Conservation (phyloP, 2,113 vertebrate species). For the Callocephalon fimbriatum region DNA sequence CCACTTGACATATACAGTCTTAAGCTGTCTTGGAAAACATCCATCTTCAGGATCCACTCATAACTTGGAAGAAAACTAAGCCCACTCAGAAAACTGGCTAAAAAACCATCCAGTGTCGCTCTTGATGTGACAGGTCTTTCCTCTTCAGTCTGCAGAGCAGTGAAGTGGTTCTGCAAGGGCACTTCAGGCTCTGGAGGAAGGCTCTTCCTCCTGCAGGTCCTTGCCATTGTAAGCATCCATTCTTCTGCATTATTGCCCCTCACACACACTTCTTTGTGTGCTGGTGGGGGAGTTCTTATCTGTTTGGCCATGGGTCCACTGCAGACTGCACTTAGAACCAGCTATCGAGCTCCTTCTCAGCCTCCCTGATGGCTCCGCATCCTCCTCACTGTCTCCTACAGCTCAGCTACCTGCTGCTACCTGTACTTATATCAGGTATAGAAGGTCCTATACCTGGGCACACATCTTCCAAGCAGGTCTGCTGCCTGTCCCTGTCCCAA, state of each 20-base stretch:
- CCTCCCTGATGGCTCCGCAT: neutral
- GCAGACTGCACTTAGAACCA: neutral
- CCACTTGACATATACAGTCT: neutral
- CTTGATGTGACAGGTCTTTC: neutral
- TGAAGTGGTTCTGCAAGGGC: neutral
- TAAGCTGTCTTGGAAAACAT: neutral
- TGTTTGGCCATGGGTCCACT: neutral
- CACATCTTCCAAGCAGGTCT: neutral
- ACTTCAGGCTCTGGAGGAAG: neutral
- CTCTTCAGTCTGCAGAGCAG: neutral
- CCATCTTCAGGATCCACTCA: neutral
- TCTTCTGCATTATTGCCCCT: neutral
- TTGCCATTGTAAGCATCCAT: neutral
- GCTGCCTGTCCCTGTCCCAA: neutral
- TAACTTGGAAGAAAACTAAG: neutral
- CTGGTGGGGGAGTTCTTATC: neutral
- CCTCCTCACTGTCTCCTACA: neutral
- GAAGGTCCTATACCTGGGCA: neutral
- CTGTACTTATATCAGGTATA: neutral
- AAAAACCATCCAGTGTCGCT: neutral
- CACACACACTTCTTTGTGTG: neutral
- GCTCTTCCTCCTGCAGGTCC: neutral
- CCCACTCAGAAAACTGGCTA: neutral
- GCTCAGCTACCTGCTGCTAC: neutral
- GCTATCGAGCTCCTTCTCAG: neutral